Evolutionary conservation across 2,888 invertebrate species (phyloP).

Genomic region (Clistopyga incitator): DNA sequence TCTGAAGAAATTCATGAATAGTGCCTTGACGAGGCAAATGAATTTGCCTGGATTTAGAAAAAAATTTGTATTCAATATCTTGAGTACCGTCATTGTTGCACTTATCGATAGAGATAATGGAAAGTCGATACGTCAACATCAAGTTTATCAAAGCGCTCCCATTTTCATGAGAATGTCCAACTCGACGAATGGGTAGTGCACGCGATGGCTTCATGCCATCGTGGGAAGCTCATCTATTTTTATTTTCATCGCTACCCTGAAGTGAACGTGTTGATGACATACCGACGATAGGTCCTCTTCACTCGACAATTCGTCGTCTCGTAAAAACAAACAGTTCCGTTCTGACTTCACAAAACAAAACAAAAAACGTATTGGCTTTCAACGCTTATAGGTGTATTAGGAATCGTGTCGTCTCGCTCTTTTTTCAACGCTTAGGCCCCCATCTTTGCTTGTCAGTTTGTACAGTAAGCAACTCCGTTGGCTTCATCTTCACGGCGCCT

Average conservation of each 20-base stretch:
- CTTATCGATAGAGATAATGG: slow-evolving; percentile 32
- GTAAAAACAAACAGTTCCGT: slow-evolving; percentile 36
- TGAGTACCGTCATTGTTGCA: background rate
- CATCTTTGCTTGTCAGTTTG: slow-evolving; percentile 25
- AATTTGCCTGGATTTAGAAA: too few species aligned
- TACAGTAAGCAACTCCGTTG: slow-evolving; percentile 30
- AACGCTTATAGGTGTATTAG: background rate
- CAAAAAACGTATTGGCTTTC: slow-evolving; percentile 20
- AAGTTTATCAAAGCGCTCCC: background rate
- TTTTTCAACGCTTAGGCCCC: background rate
- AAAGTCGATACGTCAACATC: slow-evolving; percentile 32
- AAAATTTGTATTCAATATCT: too few species aligned
- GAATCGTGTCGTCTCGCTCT: slow-evolving; percentile 1
- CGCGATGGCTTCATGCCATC: background rate
- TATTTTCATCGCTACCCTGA: background rate
- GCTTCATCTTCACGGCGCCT: slow-evolving; percentile 41
- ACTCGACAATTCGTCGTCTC: background rate
- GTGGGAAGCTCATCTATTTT: background rate
- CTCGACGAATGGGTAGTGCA: background rate
- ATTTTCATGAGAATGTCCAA: background rate
- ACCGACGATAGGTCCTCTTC: slow-evolving; percentile 2
- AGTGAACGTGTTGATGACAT: background rate
- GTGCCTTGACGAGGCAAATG: too few species aligned
- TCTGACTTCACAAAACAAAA: too few species aligned
- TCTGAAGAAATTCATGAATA: too few species aligned